Base-by-base conservation (phyloP, 1,140 invertebrate species). In the Semibalanus balanoides region DNA sequence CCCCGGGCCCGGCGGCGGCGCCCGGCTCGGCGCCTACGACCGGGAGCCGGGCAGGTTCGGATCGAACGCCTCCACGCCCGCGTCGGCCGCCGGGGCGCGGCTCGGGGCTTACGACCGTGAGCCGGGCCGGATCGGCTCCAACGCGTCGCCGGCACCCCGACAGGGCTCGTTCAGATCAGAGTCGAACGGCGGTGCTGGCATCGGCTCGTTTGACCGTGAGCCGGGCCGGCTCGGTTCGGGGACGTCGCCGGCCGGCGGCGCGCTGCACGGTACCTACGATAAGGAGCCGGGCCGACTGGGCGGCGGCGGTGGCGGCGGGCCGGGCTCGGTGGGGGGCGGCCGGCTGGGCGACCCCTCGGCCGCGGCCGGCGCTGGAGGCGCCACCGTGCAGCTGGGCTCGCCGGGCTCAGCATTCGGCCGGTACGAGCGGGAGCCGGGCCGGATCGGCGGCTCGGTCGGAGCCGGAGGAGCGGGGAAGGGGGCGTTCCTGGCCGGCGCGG, bases 271-370 rank as follows among this genome's bases (percentile, higher is more conserved):
- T 73, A 28, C 64, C 77, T 51, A 73, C 31, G 22, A 40, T 29
- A 64, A 75, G 30, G 40, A 25, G 74, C 74, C 74, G n/a, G 30
- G 31, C 0, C 25, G 40, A 29, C 27, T 70, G 27, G 73, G 64
- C 76, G 43, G 73, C 31, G 51, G 69, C 29, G 69, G 75, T 19
- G 78, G 74, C 74, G 25, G 76, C 31, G 78, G 79, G 27, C 30
- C 76, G 19, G 29, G 70, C 5, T 29, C 77, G 35, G 74, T 1
- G 74, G 74, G 28, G 0, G 9, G 3, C 28, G 70, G 29, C 11
- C 14, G 14, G 1, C 11, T 64, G 14, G 14, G 14, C 14, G 51
- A 19, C 51, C 22, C 51, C 51, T 1, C 5, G 5, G 35, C 51
- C 22, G 51, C 51, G 14, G 14, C 70, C 70, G 70, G n/a, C 28